phyloP scores from a whole-genome alignment of 2,113 vertebrate genomes.

The Rhinolophus ferrumequinum region DNA sequence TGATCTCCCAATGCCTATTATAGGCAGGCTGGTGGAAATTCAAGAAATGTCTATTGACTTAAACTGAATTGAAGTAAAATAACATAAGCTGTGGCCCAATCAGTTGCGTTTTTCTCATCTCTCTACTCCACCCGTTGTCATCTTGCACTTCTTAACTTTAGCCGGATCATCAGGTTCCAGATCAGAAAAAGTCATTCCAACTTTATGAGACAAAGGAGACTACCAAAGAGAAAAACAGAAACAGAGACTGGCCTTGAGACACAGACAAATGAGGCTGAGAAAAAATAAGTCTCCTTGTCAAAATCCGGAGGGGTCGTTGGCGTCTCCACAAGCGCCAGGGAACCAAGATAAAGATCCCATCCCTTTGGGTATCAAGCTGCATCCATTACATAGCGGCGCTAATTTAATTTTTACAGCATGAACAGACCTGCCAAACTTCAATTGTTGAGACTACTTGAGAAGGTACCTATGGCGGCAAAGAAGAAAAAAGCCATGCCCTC shows the following conservation, averaged over 20 bases:
- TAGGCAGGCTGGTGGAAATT: not conserved
- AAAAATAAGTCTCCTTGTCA: conserved; percentile 50
- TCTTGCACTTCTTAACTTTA: not conserved
- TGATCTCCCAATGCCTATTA: not conserved
- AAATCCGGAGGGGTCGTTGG: conserved; percentile 40
- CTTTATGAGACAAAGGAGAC: conserved; percentile 25
- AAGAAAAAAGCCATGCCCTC: not conserved
- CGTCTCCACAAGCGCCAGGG: conserved; percentile 53
- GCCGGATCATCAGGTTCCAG: not conserved
- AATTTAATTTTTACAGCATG: conserved; percentile 83
- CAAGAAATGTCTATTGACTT: not conserved
- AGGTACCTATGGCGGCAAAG: not conserved
- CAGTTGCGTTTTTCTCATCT: not conserved
- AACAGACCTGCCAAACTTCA: conserved; percentile 81
- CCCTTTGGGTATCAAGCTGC: conserved; percentile 81
- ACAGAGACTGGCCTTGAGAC: conserved; percentile 28
- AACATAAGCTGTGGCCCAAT: not conserved
- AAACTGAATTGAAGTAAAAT: not conserved
- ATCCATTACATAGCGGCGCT: conserved; percentile 79
- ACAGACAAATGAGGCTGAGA: conserved; percentile 22
- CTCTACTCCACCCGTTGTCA: not conserved
- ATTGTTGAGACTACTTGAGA: conserved; percentile 78
- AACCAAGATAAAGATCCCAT: conserved; percentile 82
- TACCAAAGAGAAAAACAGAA: conserved; percentile 48
- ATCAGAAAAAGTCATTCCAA: conserved; percentile 28